phyloP scores from a whole-genome alignment of 1,140 invertebrate genomes.

The Apis laboriosa region DNA sequence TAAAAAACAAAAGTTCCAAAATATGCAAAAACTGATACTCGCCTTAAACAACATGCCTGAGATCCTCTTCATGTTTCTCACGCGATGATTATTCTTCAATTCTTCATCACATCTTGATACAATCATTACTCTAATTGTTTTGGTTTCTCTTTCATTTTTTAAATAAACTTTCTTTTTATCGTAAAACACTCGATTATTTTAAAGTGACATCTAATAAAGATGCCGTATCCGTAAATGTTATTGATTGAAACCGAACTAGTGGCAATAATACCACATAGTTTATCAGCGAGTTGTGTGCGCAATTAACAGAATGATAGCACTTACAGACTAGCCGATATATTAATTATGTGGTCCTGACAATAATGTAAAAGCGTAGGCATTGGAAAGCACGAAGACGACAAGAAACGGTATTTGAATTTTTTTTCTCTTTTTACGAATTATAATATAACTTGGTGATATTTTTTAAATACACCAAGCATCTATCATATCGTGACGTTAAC shows the following conservation, averaged over 20 bases:
- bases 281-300: conserved; percentile 19
- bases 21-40: conserved; percentile 69
- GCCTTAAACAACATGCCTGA: conserved; percentile 59
- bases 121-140: conserved; percentile 45
- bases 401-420: conserved; percentile 49
- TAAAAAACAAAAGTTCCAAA: conserved; percentile 6
- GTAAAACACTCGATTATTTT: conserved; percentile 39
- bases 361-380: conserved; percentile 65
- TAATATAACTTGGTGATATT: conserved; percentile 28
- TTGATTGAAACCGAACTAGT: conserved; percentile 23
- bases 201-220: conserved; percentile 1
- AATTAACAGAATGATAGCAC: conserved; percentile 47
- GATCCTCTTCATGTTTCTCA: conserved; percentile 49
- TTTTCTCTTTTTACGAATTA: conserved; percentile 10
- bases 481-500: conserved; percentile 57
- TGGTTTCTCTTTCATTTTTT: neutral
- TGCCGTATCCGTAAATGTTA: neutral
- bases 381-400: conserved; percentile 63
- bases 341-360: conserved; percentile 59
- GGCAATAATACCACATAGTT: conserved; percentile 15
- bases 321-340: conserved; percentile 56
- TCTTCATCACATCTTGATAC: conserved; percentile 42
- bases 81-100: conserved; percentile 34
- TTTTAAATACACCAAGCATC: conserved; percentile 44
- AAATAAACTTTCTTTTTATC: conserved; percentile 17